Evolutionary conservation across 2,888 invertebrate species (phyloP).

Genomic region (Clitarchus hookeri): DNA sequence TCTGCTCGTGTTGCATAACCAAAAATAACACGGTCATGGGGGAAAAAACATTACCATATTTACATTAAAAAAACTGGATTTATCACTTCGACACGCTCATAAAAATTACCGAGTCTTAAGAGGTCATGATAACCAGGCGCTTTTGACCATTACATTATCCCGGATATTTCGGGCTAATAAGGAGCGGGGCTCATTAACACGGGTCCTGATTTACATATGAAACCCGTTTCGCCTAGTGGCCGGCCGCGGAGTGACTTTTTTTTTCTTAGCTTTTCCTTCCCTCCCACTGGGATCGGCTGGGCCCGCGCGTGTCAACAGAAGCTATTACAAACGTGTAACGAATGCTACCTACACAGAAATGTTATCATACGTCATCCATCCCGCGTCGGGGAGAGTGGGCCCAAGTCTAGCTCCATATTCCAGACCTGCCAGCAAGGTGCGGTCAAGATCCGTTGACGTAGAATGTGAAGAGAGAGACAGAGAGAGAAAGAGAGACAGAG

Average conservation of each 20-base stretch:
- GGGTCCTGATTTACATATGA: neutral
- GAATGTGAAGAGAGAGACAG: too few species aligned
- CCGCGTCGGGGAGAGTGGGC: neutral
- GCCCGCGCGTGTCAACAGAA: neutral
- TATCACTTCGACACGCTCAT: slow-evolving; percentile 14
- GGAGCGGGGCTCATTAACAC: neutral
- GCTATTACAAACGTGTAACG: neutral
- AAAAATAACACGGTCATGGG: neutral
- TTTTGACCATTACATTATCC: neutral
- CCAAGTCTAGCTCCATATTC: too few species aligned
- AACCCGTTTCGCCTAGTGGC: neutral
- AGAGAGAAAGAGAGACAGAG: too few species aligned
- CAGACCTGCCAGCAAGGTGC: too few species aligned
- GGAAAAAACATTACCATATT: neutral
- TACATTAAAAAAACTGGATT: neutral
- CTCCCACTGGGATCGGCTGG: neutral
- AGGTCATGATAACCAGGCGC: neutral
- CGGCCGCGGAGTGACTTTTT: neutral
- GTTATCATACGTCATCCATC: neutral
- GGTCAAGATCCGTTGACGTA: too few species aligned
- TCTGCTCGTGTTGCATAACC: too few species aligned
- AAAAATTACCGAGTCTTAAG: neutral
- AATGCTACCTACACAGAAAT: neutral
- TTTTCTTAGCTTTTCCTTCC: neutral
- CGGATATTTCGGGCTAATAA: neutral